phyloP scores from a whole-genome alignment of 1,140 invertebrate genomes.

The Limonius californicus region DNA sequence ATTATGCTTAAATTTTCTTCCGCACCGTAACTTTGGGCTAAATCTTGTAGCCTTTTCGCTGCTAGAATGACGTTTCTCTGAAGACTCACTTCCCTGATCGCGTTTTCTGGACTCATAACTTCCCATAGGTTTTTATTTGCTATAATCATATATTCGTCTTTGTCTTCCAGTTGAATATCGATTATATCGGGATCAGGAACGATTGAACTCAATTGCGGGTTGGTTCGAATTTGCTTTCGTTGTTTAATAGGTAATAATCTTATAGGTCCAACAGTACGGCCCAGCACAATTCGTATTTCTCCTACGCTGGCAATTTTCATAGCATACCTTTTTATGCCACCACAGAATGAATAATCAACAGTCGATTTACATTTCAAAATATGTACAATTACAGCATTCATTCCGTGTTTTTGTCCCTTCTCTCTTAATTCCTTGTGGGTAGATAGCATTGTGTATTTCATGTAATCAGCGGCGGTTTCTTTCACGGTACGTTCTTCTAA shows the following conservation, averaged over 20 bases:
- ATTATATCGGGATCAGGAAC: constrained; percentile 71
- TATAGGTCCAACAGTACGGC: constrained; percentile 59
- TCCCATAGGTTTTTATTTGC: constrained; percentile 77
- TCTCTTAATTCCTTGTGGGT: constrained; percentile 72
- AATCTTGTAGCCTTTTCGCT: constrained; percentile 74
- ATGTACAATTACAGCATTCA: constrained; percentile 69
- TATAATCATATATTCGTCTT: constrained; percentile 77
- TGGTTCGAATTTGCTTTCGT: constrained; percentile 60
- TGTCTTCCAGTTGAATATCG: constrained; percentile 70
- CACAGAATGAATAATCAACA: constrained; percentile 48
- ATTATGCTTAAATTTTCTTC: constrained; percentile 77
- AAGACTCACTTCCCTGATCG: constrained; percentile 68
- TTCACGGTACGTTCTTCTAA: constrained; percentile 75
- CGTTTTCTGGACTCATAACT: constrained; percentile 68
- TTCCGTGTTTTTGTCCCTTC: constrained; percentile 64
- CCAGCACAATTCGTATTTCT: constrained; percentile 66
- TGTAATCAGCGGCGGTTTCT: constrained; percentile 73
- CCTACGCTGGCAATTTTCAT: constrained; percentile 70
- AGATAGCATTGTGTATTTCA: constrained; percentile 77
- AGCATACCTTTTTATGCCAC: constrained; percentile 52
- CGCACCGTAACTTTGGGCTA: constrained; percentile 77
- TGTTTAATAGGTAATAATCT: constrained; percentile 53
- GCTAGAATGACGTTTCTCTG: constrained; percentile 72
- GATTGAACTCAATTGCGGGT: constrained; percentile 59
- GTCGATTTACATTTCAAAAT: constrained; percentile 55